phyloP scores from a whole-genome alignment of 1,140 invertebrate genomes.

The Saxidomus purpurata region DNA sequence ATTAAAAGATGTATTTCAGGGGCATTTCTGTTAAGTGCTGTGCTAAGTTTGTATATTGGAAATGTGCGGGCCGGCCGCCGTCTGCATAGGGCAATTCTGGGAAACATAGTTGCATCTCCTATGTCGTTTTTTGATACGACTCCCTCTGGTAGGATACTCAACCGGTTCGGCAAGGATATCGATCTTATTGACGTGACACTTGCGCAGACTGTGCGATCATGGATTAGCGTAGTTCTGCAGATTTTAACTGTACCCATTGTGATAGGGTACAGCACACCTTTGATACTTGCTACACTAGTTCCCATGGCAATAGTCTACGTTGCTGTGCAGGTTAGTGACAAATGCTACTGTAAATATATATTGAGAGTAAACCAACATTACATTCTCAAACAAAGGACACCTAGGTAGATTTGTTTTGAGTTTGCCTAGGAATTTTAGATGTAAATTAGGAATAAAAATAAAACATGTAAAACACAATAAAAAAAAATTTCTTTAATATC shows the following conservation, averaged over 20 bases:
- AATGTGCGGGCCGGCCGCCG: conserved; percentile 89
- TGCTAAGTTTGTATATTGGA: conserved; percentile 72
- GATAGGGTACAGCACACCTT: conserved; percentile 87
- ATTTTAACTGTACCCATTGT: conserved; percentile 70
- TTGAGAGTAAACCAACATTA: no score
- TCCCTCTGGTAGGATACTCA: conserved; percentile 79
- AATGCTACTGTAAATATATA: no score
- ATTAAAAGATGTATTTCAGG: no score
- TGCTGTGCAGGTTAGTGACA: conserved; percentile 90
- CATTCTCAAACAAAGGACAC: background rate
- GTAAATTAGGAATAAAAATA: no score
- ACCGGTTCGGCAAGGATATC: conserved; percentile 85
- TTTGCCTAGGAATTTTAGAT: background rate
- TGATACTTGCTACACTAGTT: conserved; percentile 93
- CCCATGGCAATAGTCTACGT: conserved; percentile 96
- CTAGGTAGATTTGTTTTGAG: background rate
- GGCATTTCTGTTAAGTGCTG: conserved; percentile 88
- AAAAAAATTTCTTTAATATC: no score
- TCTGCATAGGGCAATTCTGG: conserved; percentile 92
- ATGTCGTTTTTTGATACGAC: conserved; percentile 83
- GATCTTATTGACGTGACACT: conserved; percentile 82
- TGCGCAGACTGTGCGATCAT: conserved; percentile 72
- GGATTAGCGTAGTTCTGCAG: conserved; percentile 68
- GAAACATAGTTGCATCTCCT: conserved; percentile 84
- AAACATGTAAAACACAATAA: no score